These are phyloP conservation scores for Machimus rusticus DNA, from an alignment of 2,888 invertebrate genomes.

Conservation along the genomic window DNA sequence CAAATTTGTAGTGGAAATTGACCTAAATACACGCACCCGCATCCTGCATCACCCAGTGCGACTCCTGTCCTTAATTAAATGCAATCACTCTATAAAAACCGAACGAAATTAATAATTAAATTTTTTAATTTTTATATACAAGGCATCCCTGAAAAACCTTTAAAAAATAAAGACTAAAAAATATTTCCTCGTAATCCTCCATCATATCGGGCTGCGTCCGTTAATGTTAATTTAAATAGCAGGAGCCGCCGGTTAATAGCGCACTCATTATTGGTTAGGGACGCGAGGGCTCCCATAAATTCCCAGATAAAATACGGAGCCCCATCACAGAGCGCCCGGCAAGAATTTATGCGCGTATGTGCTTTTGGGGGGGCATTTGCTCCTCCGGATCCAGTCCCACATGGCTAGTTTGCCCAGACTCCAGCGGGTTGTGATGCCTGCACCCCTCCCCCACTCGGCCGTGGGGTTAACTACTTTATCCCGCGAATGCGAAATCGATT, in stretches of 20 bases:
- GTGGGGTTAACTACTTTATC: background rate
- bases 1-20: background rate
- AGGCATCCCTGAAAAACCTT: background rate
- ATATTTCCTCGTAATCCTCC: background rate
- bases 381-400: background rate
- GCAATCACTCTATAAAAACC: background rate
- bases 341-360: background rate
- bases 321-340: background rate
- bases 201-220: background rate
- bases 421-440: background rate
- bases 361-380: background rate
- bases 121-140: background rate
- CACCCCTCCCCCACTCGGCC: background rate
- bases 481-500: constrained; percentile 14
- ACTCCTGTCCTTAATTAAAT: background rate
- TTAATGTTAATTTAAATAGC: constrained; percentile 27
- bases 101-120: background rate
- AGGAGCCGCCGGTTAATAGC: background rate
- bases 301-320: constrained; percentile 16
- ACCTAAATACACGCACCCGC: background rate
- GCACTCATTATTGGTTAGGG: constrained; percentile 22
- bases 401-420: constrained; percentile 8
- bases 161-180: background rate
- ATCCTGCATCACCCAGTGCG: background rate
- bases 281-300: constrained; percentile 12